Evolutionary conservation across 2,888 invertebrate species (phyloP), one percentile per base, ranked within the genome.

Genomic region (Coronaproctus castanopsis): DNA sequence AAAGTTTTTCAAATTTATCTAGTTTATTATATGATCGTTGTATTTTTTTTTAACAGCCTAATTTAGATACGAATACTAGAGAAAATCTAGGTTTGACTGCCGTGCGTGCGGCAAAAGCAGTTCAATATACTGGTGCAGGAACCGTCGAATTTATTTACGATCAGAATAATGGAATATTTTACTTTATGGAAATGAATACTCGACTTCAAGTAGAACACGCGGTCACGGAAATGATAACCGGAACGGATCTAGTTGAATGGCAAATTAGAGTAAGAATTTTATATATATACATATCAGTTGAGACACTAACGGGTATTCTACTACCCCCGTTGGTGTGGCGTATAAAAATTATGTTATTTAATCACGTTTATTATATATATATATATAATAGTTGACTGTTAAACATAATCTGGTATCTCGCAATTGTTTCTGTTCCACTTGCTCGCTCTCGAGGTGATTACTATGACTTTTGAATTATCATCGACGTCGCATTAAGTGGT

Each of bases 181-280:
- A 90, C 74, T 98, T 98, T 71, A 98, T 98, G 98, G 98, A 98
- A 77, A 98, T 98, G 98, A 98, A 98, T 73, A 98, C 98, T 0
- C 77, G 98, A 51, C 75, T 92, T 24, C 91, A 92, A 72, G 65
- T 95, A 0, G 95, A 96, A 70, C 95, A 96, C 77, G 93, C 95
- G 0, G 85, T 98, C 61, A 90, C 95, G 0, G 98, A 98, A 75
- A 95, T 95, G 83, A 89, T 98, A 53, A 98, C 97, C 50, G 88
- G 83, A 73, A 86, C 87, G 0, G 98, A 98, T 75, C 77, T 98
- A 63, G 98, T 98, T 0, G 96, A 98, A 70, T 98, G 97, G 98
- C 98, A 98, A 73, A 74, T 91, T 5, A 80, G 82, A 65, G 73
- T 73, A 56, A 64, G 64, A 49, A 58, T 62, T 61, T 23, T 48